phyloP scores from a whole-genome alignment of 2,888 invertebrate species.

The Epinotia nisella region DNA sequence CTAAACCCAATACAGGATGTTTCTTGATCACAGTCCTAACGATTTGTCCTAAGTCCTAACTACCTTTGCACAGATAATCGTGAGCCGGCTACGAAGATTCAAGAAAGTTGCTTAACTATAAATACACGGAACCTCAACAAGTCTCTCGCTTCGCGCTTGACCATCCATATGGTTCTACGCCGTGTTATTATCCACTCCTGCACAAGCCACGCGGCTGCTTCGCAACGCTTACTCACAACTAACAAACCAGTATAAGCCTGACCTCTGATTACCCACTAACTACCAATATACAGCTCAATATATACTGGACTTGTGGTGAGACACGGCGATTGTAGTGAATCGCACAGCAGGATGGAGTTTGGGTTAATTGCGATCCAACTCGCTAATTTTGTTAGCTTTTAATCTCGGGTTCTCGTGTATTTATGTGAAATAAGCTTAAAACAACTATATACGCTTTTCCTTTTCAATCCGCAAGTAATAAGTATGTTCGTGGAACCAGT shows the following conservation, averaged over 20 bases:
- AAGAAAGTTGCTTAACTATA: no score
- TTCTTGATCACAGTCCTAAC: no score
- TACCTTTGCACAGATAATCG: no score
- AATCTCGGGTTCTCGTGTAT: slow-evolving; percentile 10
- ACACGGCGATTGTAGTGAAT: background rate
- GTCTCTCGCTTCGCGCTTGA: background rate
- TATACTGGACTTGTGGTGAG: background rate
- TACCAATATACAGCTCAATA: background rate
- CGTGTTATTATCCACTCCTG: slow-evolving; percentile 6
- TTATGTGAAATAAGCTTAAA: slow-evolving; percentile 12
- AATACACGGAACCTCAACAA: slow-evolving; percentile 3
- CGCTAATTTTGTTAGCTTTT: slow-evolving; percentile 13
- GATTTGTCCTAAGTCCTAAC: no score
- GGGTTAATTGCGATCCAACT: background rate
- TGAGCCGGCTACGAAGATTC: no score
- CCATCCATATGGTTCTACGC: background rate
- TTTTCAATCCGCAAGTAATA: background rate
- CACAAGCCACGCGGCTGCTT: background rate
- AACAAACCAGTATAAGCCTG: background rate
- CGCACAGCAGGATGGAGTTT: background rate
- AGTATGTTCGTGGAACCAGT: background rate
- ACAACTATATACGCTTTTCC: background rate
- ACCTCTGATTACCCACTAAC: background rate
- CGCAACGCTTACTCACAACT: background rate
- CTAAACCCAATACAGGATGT: no score